Conservation (phyloP, 2,113 vertebrate genomes). For the Mesembrinibis cayennensis region DNA sequence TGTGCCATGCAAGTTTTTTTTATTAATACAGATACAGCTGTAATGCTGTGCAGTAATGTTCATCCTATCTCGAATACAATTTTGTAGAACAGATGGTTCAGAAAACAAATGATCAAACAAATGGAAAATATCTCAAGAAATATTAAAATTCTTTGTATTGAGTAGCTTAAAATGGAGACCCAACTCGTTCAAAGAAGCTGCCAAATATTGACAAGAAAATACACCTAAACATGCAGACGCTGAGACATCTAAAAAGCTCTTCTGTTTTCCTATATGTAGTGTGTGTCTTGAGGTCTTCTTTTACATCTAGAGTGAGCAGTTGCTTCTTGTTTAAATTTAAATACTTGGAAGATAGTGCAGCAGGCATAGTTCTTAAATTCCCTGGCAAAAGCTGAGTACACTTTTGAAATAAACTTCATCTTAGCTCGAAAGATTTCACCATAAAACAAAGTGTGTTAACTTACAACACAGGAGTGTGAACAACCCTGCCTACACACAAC, state of each 20-base stretch:
- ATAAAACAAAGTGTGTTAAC: not conserved
- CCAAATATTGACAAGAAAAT: not conserved
- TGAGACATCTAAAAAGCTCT: not conserved
- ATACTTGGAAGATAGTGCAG: not conserved
- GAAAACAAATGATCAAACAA: not conserved
- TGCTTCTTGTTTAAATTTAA: not conserved
- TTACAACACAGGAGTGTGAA: not conserved
- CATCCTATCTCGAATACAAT: not conserved
- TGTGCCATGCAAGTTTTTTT: not conserved
- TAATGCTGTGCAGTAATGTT: not conserved
- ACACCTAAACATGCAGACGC: not conserved
- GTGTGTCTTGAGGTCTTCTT: not conserved
- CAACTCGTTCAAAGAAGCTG: not conserved
- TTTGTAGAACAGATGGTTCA: not conserved
- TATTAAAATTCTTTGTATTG: not conserved
- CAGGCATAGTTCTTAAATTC: not conserved
- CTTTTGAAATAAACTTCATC: not conserved
- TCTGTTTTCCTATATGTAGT: not conserved
- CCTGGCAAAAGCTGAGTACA: not conserved
- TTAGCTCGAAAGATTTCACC: not conserved
- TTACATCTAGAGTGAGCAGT: not conserved
- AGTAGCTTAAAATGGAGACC: not conserved
- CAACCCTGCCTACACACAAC: not conserved
- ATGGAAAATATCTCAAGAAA: not conserved
- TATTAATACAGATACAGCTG: not conserved